Base-by-base conservation (phyloP, 2,888 invertebrate genomes). In the Athrips mouffetella region DNA sequence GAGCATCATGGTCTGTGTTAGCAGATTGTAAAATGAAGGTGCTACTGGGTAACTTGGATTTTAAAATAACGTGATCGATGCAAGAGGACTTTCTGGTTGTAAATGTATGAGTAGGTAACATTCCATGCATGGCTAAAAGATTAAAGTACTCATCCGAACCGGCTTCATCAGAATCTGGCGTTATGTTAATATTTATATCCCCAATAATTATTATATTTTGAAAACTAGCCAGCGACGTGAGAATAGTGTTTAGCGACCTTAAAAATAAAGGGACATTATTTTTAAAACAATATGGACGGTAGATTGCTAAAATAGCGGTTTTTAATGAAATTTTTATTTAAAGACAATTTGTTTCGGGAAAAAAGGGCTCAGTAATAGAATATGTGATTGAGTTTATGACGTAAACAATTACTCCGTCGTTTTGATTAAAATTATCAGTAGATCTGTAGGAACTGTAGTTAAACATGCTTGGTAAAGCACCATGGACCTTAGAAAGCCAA, bases 101-200 rank as follows among this genome's bases (percentile, higher is more conserved):
- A 1, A 42, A 7, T 10, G 18, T 15, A 42, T 42, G 42, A 16
- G 21, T 15, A 1, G 42, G 42, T 1, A 29, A n/a, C 29, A 42
- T 27, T n/a, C 27, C 42, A 27, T 42, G 42, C 27, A 27, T 42
- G 6, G 42, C 42, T 4, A 42, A 8, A 2, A 42, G 13, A 29
- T 42, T 42, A 5, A 29, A 7, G 16, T 42, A 42, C 1, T 42
- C 42, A 8, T 42, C 16, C 3, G 16, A 1, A 10, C 18, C 2
- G 2, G 27, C 18, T 13, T 42, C 42, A 3, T 16, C 4, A 10
- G 10, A 2, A n/a, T 20, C 21, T 2, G 39, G 11, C 1, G 5
- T 2, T 2, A 42, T 20, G 7, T 42, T 42, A 21, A 42, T 42
- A 29, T 42, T 42, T 3, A 42, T 29, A 10, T 42, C 42, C 1